These are phyloP conservation scores for Pseudomugil gertrudae DNA, from an alignment of 2,797 vertebrate genomes.

Conservation along the genomic window DNA sequence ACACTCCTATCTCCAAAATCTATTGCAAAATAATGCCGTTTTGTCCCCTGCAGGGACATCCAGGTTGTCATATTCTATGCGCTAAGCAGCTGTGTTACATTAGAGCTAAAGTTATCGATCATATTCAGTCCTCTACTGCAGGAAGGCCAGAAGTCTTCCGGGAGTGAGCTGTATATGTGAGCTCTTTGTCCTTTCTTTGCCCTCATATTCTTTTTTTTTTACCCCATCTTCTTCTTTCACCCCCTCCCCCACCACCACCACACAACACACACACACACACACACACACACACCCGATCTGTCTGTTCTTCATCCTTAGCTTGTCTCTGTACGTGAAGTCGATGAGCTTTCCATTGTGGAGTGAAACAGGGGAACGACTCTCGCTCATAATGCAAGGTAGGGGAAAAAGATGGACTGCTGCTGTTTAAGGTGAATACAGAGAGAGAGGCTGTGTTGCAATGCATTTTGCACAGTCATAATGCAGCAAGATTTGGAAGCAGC, in stretches of 20 bases:
- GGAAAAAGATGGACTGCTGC: conserved; percentile 9
- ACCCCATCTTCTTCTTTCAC: conserved; percentile 6
- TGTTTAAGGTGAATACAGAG: conserved; percentile 1
- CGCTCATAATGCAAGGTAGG: conserved; percentile 85
- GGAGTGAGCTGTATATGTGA: conserved; percentile 39
- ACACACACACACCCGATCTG: conserved; percentile 3
- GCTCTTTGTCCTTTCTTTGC: conserved; percentile 51
- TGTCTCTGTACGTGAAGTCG: conserved; percentile 5
- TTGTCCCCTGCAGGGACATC: background rate
- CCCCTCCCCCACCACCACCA: background rate
- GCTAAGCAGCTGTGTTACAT: conserved; percentile 33
- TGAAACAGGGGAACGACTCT: conserved; percentile 79
- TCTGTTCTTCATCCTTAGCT: conserved; percentile 22
- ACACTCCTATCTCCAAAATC: background rate
- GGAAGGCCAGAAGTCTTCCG: conserved; percentile 49
- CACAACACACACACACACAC: too few species aligned
- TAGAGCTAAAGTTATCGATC: conserved; percentile 64
- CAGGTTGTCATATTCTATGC: background rate
- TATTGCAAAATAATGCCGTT: background rate
- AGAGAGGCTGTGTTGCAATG: conserved; percentile 33
- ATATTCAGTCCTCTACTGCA: conserved; percentile 29
- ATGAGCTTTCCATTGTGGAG: conserved; percentile 55
- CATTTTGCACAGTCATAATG: conserved; percentile 48
- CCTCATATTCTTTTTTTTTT: conserved; percentile 28
- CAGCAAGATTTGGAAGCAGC: conserved; percentile 37